Conservation (phyloP, 2,797 vertebrate genomes). For the Dipus sagitta region DNA sequence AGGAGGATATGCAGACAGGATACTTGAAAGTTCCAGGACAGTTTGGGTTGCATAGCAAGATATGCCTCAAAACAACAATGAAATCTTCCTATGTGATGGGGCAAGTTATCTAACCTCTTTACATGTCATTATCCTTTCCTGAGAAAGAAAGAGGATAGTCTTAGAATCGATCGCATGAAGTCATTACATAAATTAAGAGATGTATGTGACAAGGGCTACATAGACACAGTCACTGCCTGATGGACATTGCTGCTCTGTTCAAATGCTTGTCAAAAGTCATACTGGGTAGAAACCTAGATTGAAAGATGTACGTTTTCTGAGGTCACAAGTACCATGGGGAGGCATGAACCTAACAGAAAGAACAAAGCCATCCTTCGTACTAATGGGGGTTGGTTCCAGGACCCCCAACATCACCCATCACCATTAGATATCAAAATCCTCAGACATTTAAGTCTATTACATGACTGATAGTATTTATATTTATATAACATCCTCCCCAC, state of each 20-base stretch:
- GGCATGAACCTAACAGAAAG: neutral
- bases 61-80: neutral
- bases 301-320: neutral
- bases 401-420: neutral
- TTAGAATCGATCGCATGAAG: neutral
- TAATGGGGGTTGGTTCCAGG: neutral
- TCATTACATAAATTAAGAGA: neutral
- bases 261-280: neutral
- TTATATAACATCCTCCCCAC: neutral
- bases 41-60: neutral
- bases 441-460: neutral
- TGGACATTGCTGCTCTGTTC: neutral
- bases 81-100: neutral
- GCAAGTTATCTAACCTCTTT: neutral
- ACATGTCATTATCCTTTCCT: conserved; percentile 13
- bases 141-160: neutral
- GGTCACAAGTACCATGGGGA: neutral
- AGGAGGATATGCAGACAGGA: neutral
- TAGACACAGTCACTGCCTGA: neutral
- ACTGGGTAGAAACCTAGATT: neutral
- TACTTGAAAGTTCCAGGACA: neutral
- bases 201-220: neutral
- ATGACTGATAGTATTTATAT: neutral
- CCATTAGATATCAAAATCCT: neutral
- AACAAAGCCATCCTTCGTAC: neutral